phyloP scores from a whole-genome alignment of 92 coral and sea anemone species.

The Micromussa lordhowensis region DNA sequence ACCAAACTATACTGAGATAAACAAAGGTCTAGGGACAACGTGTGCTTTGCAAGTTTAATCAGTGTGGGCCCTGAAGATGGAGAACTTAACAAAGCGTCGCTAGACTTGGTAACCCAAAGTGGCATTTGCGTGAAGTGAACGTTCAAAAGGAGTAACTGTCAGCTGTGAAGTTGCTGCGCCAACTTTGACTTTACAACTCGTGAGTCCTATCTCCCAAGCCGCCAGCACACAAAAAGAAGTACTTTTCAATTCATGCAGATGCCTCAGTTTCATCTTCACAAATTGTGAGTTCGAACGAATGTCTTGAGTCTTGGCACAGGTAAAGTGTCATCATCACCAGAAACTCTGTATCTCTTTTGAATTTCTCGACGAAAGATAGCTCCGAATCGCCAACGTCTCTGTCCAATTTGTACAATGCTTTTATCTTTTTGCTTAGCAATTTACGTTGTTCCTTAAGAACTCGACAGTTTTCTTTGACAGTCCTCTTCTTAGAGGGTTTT shows the following conservation, averaged over 20 bases:
- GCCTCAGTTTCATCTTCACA: neutral
- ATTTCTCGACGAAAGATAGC: conserved; percentile 10
- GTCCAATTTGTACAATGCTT: conserved; percentile 24
- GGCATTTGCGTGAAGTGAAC: too few relatives aligned
- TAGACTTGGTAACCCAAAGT: too few relatives aligned
- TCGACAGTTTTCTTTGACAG: conserved; percentile 10
- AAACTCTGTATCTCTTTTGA: neutral
- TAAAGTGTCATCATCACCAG: neutral
- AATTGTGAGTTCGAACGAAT: neutral
- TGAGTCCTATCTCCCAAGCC: too few relatives aligned
- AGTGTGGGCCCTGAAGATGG: too few relatives aligned
- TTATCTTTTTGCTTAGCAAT: conserved; percentile 17
- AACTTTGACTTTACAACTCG: too few relatives aligned
- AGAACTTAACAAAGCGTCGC: too few relatives aligned
- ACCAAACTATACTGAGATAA: too few relatives aligned
- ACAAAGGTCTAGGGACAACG: too few relatives aligned
- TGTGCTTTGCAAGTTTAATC: too few relatives aligned
- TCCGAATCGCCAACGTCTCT: conserved; percentile 20
- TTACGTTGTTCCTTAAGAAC: conserved; percentile 23
- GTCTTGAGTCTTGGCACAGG: neutral
- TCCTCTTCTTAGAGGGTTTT: neutral
- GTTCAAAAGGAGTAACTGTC: too few relatives aligned
- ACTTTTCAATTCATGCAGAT: neutral
- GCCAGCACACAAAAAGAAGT: too few relatives aligned
- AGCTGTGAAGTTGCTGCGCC: too few relatives aligned